Evolutionary conservation across 2,888 invertebrate genomes (phyloP).

Genomic region (Mythimna loreyi): DNA sequence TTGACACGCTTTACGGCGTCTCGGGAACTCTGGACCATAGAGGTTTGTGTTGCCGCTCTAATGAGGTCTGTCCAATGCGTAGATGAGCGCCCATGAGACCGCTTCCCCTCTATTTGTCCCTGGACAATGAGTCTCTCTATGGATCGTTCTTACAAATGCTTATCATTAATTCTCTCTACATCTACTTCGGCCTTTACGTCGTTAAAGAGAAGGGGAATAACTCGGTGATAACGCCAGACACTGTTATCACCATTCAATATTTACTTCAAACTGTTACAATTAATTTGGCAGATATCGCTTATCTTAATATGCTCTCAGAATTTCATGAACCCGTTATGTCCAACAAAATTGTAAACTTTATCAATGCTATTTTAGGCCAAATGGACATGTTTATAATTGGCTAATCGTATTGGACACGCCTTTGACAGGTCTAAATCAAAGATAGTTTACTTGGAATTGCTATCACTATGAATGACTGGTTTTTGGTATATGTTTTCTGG

Average conservation of each 20-base stretch:
- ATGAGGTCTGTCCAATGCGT: too few relatives aligned
- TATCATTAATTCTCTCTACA: not conserved
- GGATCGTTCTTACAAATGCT: not conserved
- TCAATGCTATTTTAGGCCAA: not conserved
- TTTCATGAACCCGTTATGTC: constrained; percentile 31
- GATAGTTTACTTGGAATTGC: not conserved
- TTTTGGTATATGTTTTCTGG: not conserved
- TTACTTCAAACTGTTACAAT: constrained; percentile 17
- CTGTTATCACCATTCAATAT: constrained; percentile 26
- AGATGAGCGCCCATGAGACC: too few relatives aligned
- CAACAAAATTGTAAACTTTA: not conserved
- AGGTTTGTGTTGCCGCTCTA: too few relatives aligned
- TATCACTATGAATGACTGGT: not conserved
- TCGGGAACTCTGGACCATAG: too few relatives aligned
- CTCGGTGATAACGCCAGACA: constrained; percentile 6
- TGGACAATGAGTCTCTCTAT: too few relatives aligned
- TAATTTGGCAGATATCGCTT: constrained; percentile 38
- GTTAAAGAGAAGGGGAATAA: constrained; percentile 30
- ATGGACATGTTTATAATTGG: constrained; percentile 3
- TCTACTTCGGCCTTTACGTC: not conserved
- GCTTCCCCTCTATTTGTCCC: too few relatives aligned
- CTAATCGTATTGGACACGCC: constrained; percentile 2
- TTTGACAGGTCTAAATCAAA: constrained; percentile 4
- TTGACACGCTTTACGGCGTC: too few relatives aligned
- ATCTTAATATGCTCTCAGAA: constrained; percentile 15